A percentile compares a stretch with the other conserved stretches of the same genome.
These are phyloP conservation scores for Buathra laborator DNA, from an alignment of 2,888 invertebrate species.

Conservation along the genomic window DNA sequence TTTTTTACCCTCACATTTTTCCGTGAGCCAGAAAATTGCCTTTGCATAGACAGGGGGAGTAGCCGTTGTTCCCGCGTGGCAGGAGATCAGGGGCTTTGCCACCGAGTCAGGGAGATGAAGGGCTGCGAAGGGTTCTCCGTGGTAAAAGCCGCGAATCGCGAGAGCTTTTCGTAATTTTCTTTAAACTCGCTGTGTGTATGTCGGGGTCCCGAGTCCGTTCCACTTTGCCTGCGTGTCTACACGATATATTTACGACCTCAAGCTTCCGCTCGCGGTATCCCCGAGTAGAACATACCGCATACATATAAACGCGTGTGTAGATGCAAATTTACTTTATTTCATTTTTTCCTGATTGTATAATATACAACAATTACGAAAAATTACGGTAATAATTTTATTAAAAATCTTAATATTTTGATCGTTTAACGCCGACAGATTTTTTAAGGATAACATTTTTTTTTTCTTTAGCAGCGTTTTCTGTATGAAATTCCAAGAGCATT, in stretches of 20 bases:
- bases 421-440: no score
- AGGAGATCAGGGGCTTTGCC: conserved; percentile 9
- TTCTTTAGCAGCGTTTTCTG: no score
- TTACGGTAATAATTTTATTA: neutral
- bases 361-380: neutral
- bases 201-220: conserved; percentile 59
- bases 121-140: conserved; percentile 39
- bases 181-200: conserved; percentile 56
- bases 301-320: neutral
- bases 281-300: neutral
- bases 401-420: no score
- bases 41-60: conserved; percentile 70
- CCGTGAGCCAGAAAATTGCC: conserved; percentile 71
- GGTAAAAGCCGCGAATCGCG: conserved; percentile 54
- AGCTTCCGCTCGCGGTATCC: conserved; percentile 27
- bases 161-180: conserved; percentile 73
- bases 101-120: conserved; percentile 40
- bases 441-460: no score
- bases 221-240: conserved; percentile 57
- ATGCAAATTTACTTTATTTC: neutral
- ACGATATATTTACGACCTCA: conserved; percentile 59
- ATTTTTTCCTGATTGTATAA: neutral
- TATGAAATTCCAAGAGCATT: no score
- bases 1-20: conserved; percentile 67
- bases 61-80: conserved; percentile 29